Conservation (phyloP, 2,888 invertebrate species). For the Scaptomyza flava region DNA sequence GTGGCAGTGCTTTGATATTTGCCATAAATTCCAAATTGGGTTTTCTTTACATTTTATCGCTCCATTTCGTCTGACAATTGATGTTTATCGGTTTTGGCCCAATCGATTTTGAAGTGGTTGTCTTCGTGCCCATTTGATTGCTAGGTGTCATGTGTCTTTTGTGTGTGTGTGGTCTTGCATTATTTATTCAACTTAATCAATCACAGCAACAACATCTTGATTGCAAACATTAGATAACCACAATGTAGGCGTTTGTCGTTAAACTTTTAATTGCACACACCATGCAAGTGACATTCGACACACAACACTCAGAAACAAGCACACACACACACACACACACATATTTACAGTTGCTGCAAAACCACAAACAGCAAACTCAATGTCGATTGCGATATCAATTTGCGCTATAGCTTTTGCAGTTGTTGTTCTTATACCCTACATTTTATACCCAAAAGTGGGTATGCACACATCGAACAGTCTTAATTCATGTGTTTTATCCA, state of each 20-base stretch:
- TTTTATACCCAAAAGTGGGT: background rate
- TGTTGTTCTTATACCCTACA: constrained; percentile 28
- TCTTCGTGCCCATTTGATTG: constrained; percentile 26
- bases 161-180: constrained; percentile 39
- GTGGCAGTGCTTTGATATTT: constrained; percentile 38
- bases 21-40: constrained; percentile 56
- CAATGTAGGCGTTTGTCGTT: constrained; percentile 64
- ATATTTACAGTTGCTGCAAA: constrained; percentile 59
- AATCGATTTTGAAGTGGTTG: constrained; percentile 28
- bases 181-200: constrained; percentile 69
- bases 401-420: constrained; percentile 31
- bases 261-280: constrained; percentile 71
- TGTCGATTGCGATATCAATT: constrained; percentile 54
- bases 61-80: constrained; percentile 53
- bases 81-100: constrained; percentile 45
- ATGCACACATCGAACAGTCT: background rate
- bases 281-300: constrained; percentile 63
- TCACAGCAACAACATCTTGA: constrained; percentile 47
- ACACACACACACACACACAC: constrained; percentile 8
- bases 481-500: background rate
- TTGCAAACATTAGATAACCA: constrained; percentile 49
- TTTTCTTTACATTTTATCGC: constrained; percentile 5
- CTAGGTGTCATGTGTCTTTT: constrained; percentile 55
- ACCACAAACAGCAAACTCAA: constrained; percentile 72
- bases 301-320: constrained; percentile 39